Evolutionary conservation across 92 coral and sea anemone genomes (phyloP).

Genomic region (Porites rus): DNA sequence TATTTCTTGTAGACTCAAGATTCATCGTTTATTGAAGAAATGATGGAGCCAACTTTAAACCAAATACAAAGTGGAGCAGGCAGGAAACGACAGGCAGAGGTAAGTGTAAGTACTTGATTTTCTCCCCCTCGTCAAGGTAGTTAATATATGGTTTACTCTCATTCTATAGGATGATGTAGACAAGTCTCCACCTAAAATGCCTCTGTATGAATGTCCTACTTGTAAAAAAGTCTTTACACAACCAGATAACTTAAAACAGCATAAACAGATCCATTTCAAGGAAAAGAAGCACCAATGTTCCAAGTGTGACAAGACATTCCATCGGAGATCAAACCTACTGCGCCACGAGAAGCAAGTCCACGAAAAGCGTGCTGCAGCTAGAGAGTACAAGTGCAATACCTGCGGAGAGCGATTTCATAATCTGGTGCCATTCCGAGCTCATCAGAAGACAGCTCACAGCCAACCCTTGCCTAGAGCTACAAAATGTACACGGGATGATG

Average conservation of each 20-base stretch:
- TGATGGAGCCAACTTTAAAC: too few species aligned
- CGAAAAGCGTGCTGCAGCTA: slow-evolving; percentile 10
- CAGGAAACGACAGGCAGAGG: too few species aligned
- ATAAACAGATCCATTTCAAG: slow-evolving; percentile 1
- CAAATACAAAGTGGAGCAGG: too few species aligned
- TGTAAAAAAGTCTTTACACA: too few species aligned
- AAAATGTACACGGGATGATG: not conserved
- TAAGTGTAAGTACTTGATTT: too few species aligned
- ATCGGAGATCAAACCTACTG: not conserved
- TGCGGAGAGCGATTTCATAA: slow-evolving; percentile 25
- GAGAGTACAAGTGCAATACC: slow-evolving; percentile 37
- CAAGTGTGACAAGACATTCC: slow-evolving; percentile 12
- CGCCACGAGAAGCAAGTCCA: slow-evolving; percentile 39
- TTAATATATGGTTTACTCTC: too few species aligned
- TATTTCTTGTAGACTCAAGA: too few species aligned
- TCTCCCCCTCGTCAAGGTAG: too few species aligned
- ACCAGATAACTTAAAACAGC: not conserved
- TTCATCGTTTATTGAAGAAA: too few species aligned
- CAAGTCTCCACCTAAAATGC: too few species aligned
- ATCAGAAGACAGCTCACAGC: not conserved
- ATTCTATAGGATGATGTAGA: too few species aligned
- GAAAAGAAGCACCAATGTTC: slow-evolving; percentile 14
- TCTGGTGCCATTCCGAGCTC: not conserved
- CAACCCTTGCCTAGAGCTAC: not conserved
- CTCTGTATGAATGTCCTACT: too few species aligned